Conservation (phyloP, 2,888 invertebrate species). For the Acleris sparsana region DNA sequence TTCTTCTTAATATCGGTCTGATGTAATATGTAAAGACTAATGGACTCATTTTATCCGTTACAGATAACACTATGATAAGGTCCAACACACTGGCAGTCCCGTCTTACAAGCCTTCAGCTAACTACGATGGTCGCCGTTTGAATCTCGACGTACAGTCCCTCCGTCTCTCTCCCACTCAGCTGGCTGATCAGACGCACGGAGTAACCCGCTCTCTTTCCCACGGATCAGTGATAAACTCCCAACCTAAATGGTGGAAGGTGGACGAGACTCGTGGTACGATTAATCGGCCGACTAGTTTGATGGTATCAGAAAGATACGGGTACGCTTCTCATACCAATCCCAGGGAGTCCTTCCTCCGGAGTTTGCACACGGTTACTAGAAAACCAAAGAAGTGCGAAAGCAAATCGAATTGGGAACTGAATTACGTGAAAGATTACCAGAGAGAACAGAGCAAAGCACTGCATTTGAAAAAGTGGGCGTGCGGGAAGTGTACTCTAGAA, state of each 20-base stretch:
- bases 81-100: slow-evolving; percentile 80
- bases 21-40: too few relatives aligned
- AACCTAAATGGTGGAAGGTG: slow-evolving; percentile 77
- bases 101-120: slow-evolving; percentile 74
- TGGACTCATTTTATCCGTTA: slow-evolving; percentile 35
- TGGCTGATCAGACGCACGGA: slow-evolving; percentile 70
- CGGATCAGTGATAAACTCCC: slow-evolving; percentile 84
- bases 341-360: slow-evolving; percentile 72
- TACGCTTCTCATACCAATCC: slow-evolving; percentile 60
- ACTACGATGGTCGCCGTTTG: slow-evolving; percentile 64
- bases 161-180: slow-evolving; percentile 69
- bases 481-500: slow-evolving; percentile 89
- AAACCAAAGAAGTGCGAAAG: slow-evolving; percentile 76
- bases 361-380: slow-evolving; percentile 75
- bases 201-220: slow-evolving; percentile 86
- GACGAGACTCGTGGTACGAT: slow-evolving; percentile 74
- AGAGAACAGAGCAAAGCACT: slow-evolving; percentile 70
- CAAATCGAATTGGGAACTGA: slow-evolving; percentile 78
- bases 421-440: slow-evolving; percentile 77
- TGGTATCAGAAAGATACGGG: slow-evolving; percentile 81
- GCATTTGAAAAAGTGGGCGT: slow-evolving; percentile 86
- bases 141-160: slow-evolving; percentile 72
- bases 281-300: slow-evolving; percentile 83
- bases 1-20: too few relatives aligned
- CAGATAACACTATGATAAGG: slow-evolving; percentile 81